A percentile compares a stretch with the other conserved stretches of the same genome.
These are phyloP conservation scores for Drosophila fuyamai DNA, from an alignment of 1,140 invertebrate species.

Conservation along the genomic window DNA sequence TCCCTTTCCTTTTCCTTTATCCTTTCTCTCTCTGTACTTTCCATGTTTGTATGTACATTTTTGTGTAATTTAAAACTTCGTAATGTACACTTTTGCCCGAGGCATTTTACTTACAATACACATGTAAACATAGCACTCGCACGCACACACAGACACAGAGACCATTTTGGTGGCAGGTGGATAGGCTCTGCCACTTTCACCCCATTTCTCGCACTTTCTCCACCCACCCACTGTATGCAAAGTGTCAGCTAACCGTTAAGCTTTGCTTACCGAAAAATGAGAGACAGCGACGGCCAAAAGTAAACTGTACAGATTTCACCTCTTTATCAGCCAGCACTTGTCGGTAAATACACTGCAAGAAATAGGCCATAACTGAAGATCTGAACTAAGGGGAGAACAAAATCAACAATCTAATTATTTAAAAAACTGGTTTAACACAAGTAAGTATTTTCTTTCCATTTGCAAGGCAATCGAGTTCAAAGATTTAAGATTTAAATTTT, in stretches of 20 bases:
- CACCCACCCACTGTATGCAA: slow-evolving; percentile 49
- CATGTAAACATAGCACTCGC: slow-evolving; percentile 60
- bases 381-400: too few relatives aligned
- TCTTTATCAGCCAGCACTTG: slow-evolving; percentile 39
- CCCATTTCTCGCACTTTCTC: not conserved
- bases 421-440: too few relatives aligned
- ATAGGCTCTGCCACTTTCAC: slow-evolving; percentile 20
- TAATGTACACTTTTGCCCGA: slow-evolving; percentile 79
- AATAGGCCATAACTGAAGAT: not conserved
- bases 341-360: slow-evolving; percentile 13
- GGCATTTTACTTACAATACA: slow-evolving; percentile 79
- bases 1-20: not conserved
- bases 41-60: slow-evolving; percentile 49
- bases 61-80: slow-evolving; percentile 81
- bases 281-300: slow-evolving; percentile 38
- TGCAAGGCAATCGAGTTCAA: too few relatives aligned
- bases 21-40: slow-evolving; percentile 14
- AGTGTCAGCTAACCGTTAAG: slow-evolving; percentile 78
- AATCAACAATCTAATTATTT: too few relatives aligned
- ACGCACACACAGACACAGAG: slow-evolving; percentile 19
- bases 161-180: slow-evolving; percentile 35
- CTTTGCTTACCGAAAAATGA: slow-evolving; percentile 73
- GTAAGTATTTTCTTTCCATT: too few relatives aligned
- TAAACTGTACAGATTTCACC: slow-evolving; percentile 75
- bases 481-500: too few relatives aligned